Evolutionary conservation across 2,113 vertebrate species (phyloP).

Genomic region (Paedocypris sp.): DNA sequence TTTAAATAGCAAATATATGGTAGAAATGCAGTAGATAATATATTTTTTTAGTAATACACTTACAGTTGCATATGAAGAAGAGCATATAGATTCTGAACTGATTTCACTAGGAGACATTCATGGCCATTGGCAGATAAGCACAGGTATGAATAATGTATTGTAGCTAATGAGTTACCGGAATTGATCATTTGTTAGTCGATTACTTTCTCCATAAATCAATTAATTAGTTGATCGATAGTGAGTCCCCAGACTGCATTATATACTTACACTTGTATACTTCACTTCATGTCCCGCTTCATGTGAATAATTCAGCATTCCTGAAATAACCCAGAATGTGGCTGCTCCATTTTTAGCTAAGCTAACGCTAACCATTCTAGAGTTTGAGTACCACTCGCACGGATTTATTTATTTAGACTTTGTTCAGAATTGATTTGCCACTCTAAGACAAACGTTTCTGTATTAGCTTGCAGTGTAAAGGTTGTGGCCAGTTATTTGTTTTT

Average conservation of each 20-base stretch:
- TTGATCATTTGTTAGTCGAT: constrained; percentile 58
- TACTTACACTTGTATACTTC: constrained; percentile 53
- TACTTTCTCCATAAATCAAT: constrained; percentile 63
- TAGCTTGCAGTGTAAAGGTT: too few species aligned
- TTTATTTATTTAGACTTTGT: constrained; percentile 8
- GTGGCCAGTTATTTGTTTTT: not conserved
- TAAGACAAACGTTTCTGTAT: too few species aligned
- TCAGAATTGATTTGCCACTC: too few species aligned
- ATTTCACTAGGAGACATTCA: constrained; percentile 17
- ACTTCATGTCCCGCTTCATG: constrained; percentile 38
- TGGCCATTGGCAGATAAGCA: constrained; percentile 38
- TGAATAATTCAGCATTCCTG: constrained; percentile 55
- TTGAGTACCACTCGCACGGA: constrained; percentile 7
- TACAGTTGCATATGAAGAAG: not conserved
- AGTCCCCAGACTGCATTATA: constrained; percentile 59
- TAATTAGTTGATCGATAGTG: constrained; percentile 67
- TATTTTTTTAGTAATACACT: too few species aligned
- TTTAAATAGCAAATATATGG: too few species aligned
- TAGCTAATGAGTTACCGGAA: constrained; percentile 61
- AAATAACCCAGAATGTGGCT: not conserved
- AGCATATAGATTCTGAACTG: not conserved
- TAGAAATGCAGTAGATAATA: too few species aligned
- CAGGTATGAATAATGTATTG: constrained; percentile 62
- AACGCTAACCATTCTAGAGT: constrained; percentile 10
- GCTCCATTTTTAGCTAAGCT: not conserved